Evolutionary conservation across 1,140 invertebrate species (phyloP).

Genomic region (Hyles euphorbiae): DNA sequence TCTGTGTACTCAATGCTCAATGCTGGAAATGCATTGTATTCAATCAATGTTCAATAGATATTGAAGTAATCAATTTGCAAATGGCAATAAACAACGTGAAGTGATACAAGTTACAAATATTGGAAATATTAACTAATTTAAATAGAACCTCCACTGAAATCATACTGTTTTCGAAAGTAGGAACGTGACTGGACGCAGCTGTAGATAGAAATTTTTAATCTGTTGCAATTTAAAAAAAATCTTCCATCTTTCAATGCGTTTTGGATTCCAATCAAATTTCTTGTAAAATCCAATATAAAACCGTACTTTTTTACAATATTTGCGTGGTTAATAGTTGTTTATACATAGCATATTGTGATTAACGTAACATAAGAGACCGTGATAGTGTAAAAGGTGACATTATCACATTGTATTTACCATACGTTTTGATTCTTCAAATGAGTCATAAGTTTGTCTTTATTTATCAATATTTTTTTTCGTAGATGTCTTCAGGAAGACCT

Average conservation of each 20-base stretch:
- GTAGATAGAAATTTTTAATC: too few relatives aligned
- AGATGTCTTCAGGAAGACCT: conserved; percentile 90
- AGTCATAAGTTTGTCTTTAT: conserved; percentile 62
- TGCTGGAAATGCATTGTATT: too few relatives aligned
- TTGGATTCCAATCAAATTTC: conserved; percentile 18
- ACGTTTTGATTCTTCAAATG: conserved; percentile 44
- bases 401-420: conserved; percentile 31
- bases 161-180: too few relatives aligned
- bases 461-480: conserved; percentile 53
- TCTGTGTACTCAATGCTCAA: too few relatives aligned
- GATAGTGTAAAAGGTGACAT: conserved; percentile 12
- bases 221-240: conserved; percentile 1
- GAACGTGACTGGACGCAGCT: too few relatives aligned
- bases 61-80: too few relatives aligned
- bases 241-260: conserved; percentile 35
- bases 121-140: too few relatives aligned
- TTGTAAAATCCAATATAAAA: conserved; percentile 13
- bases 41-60: too few relatives aligned
- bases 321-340: not conserved
- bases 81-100: too few relatives aligned
- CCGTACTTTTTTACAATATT: not conserved
- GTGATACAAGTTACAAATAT: too few relatives aligned
- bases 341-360: not conserved
- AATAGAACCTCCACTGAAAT: too few relatives aligned
- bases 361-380: not conserved